A percentile compares a stretch with the other conserved stretches of the same genome.
Conservation (phyloP, 2,113 vertebrate species). For the Anhinga rufa region DNA sequence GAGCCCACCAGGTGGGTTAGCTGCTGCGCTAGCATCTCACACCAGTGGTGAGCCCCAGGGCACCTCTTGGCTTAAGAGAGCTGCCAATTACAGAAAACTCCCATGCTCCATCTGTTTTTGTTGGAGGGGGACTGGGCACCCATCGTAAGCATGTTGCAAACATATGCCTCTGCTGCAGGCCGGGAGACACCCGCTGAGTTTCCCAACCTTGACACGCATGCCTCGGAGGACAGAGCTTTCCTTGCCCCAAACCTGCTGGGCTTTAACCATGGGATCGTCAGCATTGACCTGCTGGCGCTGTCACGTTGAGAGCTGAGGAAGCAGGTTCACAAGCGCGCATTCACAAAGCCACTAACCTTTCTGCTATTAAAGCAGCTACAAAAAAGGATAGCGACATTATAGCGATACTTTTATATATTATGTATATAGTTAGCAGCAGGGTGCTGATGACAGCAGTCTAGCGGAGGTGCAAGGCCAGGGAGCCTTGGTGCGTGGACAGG, state of each 20-base stretch:
- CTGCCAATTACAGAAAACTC: neutral
- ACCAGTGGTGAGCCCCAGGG: neutral
- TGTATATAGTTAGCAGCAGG: neutral
- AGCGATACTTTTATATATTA: neutral
- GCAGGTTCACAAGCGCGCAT: neutral
- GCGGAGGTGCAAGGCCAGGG: rapidly evolving
- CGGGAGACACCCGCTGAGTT: neutral
- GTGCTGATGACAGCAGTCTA: neutral
- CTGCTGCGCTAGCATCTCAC: neutral
- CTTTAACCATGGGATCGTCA: neutral
- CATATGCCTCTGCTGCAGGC: neutral
- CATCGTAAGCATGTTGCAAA: neutral
- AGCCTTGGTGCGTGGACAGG: neutral
- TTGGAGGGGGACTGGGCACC: neutral
- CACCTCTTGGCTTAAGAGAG: neutral
- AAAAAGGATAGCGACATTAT: neutral
- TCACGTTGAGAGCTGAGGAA: neutral
- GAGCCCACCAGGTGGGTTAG: neutral
- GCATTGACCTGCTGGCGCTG: neutral
- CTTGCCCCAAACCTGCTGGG: neutral
- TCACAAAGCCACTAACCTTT: neutral
- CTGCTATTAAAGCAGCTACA: neutral
- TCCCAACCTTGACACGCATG: neutral
- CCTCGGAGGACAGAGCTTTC: neutral
- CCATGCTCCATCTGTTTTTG: neutral